Evolutionary conservation across 1,140 invertebrate species (phyloP), one percentile per base, ranked within the genome.

Genomic region (Drosophila carrolli): DNA sequence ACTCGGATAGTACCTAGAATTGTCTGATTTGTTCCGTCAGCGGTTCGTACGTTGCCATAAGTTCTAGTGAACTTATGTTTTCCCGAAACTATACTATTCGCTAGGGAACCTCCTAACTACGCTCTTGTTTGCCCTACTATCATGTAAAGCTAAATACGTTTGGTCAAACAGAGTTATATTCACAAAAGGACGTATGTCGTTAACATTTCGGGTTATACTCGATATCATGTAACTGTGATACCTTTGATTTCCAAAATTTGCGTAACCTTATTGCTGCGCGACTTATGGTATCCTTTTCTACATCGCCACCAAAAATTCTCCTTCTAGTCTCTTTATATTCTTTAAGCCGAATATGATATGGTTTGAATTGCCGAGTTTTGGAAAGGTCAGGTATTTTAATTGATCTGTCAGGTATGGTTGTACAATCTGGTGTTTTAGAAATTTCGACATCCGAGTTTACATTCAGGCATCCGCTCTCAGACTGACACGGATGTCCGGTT

Each of bases 221-320:
- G 44, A 19, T 14, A 23, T 46, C 9, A 10, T 46, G 14, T 23
- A 46, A 46, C 43, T 46, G 9, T 46, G n/a, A 46, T 46, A 46
- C 16, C 16, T 46, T 46, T 46, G 16, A 46, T 46, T 46, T 14
- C 16, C 43, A 46, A 46, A 19, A 46, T 46, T 19, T 46, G 5
- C 16, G 43, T 46, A 46, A 46, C 16, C 44, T 46, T 4, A 41
- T 41, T 41, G 40, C 5, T 41, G 40, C 4, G 40, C 13, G 44
- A 46, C 44, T 14, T 46, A 11, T 50, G 23, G 35, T 37, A 37
- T 37, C 11, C 9, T 38, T 14, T 11, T 46, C 16, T 23, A 41
- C 37, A 23, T 23, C 19, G 19, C 19, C 19, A 23, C 2, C 1
- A 23, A 23, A 23, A 2, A 23, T 23, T 23, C 19, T 23, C 19